A percentile compares a stretch with the other conserved stretches of the same genome.
phyloP scores from a whole-genome alignment of 2,797 vertebrate genomes.

The Hirundo rustica region DNA sequence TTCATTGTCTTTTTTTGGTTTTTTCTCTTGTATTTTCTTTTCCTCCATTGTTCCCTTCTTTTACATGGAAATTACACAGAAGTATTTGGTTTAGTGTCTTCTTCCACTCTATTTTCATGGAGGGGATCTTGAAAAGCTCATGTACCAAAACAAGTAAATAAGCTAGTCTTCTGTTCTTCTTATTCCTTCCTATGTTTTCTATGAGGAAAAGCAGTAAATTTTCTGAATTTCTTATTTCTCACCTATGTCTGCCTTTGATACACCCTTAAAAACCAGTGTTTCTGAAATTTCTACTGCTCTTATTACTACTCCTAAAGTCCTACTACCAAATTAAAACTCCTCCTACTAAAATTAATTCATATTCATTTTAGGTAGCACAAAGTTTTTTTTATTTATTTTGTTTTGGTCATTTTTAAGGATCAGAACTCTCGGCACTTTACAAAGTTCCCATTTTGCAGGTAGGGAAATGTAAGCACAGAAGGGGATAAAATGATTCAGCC shows the following conservation, averaged over 20 bases:
- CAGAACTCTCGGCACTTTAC: neutral
- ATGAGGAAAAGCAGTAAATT: neutral
- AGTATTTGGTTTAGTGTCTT: neutral
- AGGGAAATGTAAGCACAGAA: neutral
- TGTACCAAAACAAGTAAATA: neutral
- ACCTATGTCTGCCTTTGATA: neutral
- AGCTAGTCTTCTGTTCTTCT: neutral
- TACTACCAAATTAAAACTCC: neutral
- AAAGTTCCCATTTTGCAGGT: neutral
- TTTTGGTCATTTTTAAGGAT: neutral
- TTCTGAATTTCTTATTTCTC: neutral
- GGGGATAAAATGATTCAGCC: neutral
- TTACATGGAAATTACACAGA: neutral
- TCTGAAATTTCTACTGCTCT: neutral
- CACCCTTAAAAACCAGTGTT: neutral
- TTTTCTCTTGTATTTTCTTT: fast-evolving
- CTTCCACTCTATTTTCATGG: neutral
- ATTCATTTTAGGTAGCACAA: neutral
- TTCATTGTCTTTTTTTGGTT: neutral
- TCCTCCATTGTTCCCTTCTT: neutral
- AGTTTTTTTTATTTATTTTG: neutral
- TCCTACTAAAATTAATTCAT: neutral
- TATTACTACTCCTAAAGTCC: neutral
- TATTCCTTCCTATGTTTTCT: neutral
- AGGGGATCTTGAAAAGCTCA: neutral